These are phyloP conservation scores for Macquaria ambigua DNA, from an alignment of 2,113 vertebrate genomes.

Conservation along the genomic window DNA sequence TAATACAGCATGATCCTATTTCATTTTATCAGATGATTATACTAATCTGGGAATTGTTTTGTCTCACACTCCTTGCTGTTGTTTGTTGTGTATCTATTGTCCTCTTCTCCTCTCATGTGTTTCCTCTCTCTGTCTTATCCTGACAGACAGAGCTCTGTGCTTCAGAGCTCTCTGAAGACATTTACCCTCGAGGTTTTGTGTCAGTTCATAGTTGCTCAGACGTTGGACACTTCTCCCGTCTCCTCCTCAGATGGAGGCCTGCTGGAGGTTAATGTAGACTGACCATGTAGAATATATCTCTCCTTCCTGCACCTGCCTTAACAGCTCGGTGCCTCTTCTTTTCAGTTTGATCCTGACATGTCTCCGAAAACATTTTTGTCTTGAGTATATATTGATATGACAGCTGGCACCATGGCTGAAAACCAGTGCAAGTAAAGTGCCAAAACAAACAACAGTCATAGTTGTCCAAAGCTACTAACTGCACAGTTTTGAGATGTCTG, in stretches of 20 bases:
- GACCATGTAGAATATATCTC: conserved; percentile 42
- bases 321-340: conserved; percentile 7
- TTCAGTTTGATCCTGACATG: conserved; percentile 10
- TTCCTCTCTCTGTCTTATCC: conserved; percentile 32
- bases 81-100: conserved; percentile 28
- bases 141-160: conserved; percentile 56
- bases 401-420: not conserved
- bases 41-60: conserved; percentile 42
- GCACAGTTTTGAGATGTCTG: conserved; percentile 39
- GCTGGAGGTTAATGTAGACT: conserved; percentile 39
- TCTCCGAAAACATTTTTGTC: conserved; percentile 22
- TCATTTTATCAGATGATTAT: conserved; percentile 41
- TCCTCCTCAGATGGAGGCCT: conserved; percentile 22
- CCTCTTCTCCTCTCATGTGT: not conserved
- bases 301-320: conserved; percentile 36
- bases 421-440: conserved; percentile 19
- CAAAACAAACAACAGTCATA: conserved; percentile 26
- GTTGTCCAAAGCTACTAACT: conserved; percentile 36
- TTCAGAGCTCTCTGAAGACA: conserved; percentile 34
- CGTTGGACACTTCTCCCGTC: not conserved
- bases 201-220: conserved; percentile 59
- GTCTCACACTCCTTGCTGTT: conserved; percentile 14
- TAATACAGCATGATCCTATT: conserved; percentile 19
- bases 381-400: conserved; percentile 19
- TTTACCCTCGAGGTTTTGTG: conserved; percentile 45